Evolutionary conservation across 2,113 vertebrate species (phyloP).

Genomic region (Onychorhynchus coronatus): DNA sequence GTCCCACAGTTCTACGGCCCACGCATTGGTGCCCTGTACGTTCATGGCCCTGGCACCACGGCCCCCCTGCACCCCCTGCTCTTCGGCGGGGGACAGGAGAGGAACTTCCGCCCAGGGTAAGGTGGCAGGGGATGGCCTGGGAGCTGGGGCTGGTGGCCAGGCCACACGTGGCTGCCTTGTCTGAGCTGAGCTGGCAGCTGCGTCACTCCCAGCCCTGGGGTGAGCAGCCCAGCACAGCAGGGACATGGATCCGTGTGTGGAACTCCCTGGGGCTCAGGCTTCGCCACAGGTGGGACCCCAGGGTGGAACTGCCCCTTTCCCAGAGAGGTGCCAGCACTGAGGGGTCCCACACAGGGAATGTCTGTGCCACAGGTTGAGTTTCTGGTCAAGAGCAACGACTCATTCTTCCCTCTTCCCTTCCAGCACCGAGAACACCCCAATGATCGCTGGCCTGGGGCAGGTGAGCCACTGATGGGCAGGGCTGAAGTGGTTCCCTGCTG

Average conservation of each 20-base stretch:
- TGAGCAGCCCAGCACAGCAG: rapidly evolving
- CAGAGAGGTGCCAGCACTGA: background rate
- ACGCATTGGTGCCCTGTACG: constrained; percentile 85
- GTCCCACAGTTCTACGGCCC: constrained; percentile 87
- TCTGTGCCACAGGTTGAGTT: background rate
- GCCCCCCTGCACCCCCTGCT: constrained; percentile 87
- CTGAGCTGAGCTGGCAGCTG: background rate
- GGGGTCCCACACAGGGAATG: background rate
- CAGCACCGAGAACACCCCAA: constrained; percentile 96
- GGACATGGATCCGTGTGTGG: rapidly evolving
- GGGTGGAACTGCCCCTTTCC: background rate
- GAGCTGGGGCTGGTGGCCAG: background rate
- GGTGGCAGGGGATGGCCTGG: background rate
- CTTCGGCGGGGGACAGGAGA: constrained; percentile 93
- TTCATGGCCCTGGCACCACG: constrained; percentile 70
- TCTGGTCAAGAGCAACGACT: background rate
- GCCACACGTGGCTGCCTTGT: rapidly evolving
- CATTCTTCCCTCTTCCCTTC: background rate
- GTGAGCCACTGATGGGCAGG: constrained; percentile 58
- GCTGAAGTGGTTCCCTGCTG: background rate
- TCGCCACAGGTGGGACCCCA: background rate
- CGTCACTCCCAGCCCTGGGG: background rate
- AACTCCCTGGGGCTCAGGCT: background rate
- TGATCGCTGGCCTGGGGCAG: constrained; percentile 96
- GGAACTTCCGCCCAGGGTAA: constrained; percentile 92